Evolutionary conservation across 64 coral and sea anemone species (phyloP), one percentile per base, ranked within the genome.

Genomic region (Stylophora pistillata): DNA sequence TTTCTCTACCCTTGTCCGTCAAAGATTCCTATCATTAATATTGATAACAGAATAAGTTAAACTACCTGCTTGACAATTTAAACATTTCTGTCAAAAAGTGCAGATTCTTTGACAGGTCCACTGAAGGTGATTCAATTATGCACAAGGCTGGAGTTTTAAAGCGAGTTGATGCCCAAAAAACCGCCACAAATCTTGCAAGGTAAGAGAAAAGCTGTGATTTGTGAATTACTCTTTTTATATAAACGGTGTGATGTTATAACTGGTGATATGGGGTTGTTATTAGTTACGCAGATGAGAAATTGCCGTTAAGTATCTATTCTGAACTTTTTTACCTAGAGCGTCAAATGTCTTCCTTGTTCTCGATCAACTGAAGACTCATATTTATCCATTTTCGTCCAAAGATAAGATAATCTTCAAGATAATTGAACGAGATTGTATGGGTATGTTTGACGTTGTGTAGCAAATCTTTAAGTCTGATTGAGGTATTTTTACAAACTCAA

Each of bases 41-140:
- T 79, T 79, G 77, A 79, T 79, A 79, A 79, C 26, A 79, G n/a
- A 25, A 79, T 57, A 58, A 79, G 77, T 79, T 79, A 79, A 79
- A 79, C 77, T 79, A 79, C 77, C 77, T 79, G 77, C 56, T 60
- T 20, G 59, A 79, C 77, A 79, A 79, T 59, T 79, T 58, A 79
- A 79, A 30, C 55, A 30, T 59, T 59, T 29, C 55, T 79, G 77
- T 79, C 77, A 79, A 79, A 79, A 79, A 58, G 77, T 61, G 56
- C 7, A 15, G 55, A 79, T 28, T 16, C 27, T 56, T 15, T 78
- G 53, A 58, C 75, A 78, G 75, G 55, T 56, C 20, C 55, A 33
- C 55, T 79, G 53, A 53, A 21, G 52, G 52, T 77, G 55, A 77
- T 55, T 77, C 28, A 79, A 79, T 79, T 79, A 79, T 79, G 77